Conservation (phyloP, 2,113 vertebrate species). For the Morone saxatilis region DNA sequence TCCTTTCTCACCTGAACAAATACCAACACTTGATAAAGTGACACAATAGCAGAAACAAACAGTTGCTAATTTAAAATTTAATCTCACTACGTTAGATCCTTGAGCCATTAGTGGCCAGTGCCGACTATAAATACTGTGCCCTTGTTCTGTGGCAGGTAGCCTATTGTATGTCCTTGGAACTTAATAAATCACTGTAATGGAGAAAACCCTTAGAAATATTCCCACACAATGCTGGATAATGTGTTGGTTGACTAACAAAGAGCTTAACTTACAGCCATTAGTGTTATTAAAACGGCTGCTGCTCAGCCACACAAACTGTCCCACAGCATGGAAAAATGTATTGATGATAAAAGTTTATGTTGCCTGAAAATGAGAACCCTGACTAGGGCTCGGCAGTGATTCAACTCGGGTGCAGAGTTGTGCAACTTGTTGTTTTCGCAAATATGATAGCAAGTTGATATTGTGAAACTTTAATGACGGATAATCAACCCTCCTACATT, state of each 20-base stretch:
- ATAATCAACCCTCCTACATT: background rate
- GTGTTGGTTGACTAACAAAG: constrained; percentile 49
- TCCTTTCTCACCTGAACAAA: too few species aligned
- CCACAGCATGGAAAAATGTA: background rate
- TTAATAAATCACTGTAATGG: constrained; percentile 54
- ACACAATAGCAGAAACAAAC: background rate
- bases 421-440: background rate
- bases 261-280: constrained; percentile 18
- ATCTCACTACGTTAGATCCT: background rate
- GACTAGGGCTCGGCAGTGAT: background rate
- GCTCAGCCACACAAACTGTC: constrained; percentile 8
- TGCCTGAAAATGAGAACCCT: background rate
- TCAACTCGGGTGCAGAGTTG: background rate
- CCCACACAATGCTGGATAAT: constrained; percentile 24
- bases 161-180: constrained; percentile 40
- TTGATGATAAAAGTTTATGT: background rate
- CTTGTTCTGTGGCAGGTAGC: background rate
- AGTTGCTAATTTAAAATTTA: background rate
- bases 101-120: background rate
- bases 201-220: constrained; percentile 17
- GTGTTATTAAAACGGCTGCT: constrained; percentile 31
- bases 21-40: too few species aligned
- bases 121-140: background rate
- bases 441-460: background rate
- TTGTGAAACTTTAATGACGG: background rate